Evolutionary conservation across 30 jellyfish, hydroid and myxozoan species (phyloP).

Genomic region (Chrysaora quinquecirrha): DNA sequence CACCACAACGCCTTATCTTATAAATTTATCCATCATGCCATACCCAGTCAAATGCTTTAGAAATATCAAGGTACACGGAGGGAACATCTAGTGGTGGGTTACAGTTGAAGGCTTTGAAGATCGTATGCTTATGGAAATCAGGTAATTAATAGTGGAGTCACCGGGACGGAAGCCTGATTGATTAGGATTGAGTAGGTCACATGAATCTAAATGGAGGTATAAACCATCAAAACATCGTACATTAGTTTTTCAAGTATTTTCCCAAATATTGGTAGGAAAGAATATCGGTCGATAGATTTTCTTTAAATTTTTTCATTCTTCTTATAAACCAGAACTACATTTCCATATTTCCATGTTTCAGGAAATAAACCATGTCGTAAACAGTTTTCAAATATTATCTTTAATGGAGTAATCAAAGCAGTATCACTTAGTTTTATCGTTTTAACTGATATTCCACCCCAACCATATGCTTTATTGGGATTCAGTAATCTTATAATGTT

Average conservation of each 20-base stretch:
- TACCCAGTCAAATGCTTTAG: no score
- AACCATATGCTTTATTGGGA: constrained; percentile 69
- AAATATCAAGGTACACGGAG: no score
- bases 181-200: constrained; percentile 29
- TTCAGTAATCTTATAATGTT: constrained; percentile 31
- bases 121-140: constrained; percentile 27
- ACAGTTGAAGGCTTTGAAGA: constrained; percentile 6
- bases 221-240: constrained; percentile 40
- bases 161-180: no score
- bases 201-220: constrained; percentile 45
- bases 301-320: constrained; percentile 22
- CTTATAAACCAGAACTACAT: constrained; percentile 45
- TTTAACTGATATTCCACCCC: constrained; percentile 47
- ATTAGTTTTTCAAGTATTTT: constrained; percentile 39
- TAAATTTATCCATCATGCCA: constrained; percentile 25
- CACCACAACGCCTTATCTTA: constrained; percentile 26
- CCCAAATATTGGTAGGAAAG: constrained; percentile 32
- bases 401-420: constrained; percentile 31
- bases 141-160: no score
- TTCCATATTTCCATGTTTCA: no score
- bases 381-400: constrained; percentile 26
- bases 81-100: no score
- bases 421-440: constrained; percentile 48
- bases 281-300: constrained; percentile 21
- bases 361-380: constrained; percentile 25